Conservation (phyloP, 1,140 invertebrate genomes). For the Oryctes rhinoceros region DNA sequence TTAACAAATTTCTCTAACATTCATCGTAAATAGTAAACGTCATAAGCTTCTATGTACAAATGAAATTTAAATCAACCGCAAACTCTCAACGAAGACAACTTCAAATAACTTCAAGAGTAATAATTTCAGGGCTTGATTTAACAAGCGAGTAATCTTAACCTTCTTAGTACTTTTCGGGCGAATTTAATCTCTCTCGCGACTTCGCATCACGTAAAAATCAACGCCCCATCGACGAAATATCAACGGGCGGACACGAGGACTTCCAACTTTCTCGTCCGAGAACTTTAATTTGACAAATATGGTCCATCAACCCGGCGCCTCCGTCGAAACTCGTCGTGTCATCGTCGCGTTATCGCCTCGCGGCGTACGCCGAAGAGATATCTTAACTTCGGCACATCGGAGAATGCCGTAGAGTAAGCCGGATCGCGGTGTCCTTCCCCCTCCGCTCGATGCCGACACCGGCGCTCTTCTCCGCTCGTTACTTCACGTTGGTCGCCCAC, state of each 20-base stretch:
- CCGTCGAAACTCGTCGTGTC: background rate
- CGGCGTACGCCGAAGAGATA: background rate
- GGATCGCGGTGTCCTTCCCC: background rate
- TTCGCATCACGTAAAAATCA: background rate
- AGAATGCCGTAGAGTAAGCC: background rate
- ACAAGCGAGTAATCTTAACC: too few relatives aligned
- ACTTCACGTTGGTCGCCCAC: background rate
- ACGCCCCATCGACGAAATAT: background rate
- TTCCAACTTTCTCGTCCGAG: background rate
- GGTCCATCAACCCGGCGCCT: constrained; percentile 11
- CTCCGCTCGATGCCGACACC: background rate
- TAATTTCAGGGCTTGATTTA: too few relatives aligned
- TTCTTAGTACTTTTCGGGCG: too few relatives aligned
- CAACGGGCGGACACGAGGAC: too few relatives aligned
- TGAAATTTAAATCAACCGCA: too few relatives aligned
- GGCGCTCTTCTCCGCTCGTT: background rate
- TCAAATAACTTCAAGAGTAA: too few relatives aligned
- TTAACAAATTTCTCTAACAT: too few relatives aligned
- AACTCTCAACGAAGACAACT: too few relatives aligned
- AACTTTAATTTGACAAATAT: background rate
- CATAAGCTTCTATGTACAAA: too few relatives aligned
- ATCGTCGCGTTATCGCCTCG: background rate
- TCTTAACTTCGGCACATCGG: background rate
- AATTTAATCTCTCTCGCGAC: too few relatives aligned
- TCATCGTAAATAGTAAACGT: too few relatives aligned